Evolutionary conservation across 2,113 vertebrate species (phyloP).

Genomic region (Gnathonemus longibarbis): DNA sequence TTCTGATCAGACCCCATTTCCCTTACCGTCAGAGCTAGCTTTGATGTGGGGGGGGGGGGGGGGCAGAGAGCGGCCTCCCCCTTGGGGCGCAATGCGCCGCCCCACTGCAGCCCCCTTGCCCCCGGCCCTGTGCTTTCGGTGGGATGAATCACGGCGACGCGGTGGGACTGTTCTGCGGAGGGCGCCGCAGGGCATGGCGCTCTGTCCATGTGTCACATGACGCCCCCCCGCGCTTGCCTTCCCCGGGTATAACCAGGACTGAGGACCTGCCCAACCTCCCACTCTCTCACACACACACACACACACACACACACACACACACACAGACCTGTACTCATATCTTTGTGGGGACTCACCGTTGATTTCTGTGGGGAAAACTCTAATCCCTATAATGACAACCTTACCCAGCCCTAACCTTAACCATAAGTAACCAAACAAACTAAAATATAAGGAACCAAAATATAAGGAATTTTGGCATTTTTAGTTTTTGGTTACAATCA

Average conservation of each 20-base stretch:
- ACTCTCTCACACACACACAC: background rate
- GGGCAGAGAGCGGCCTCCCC: constrained; percentile 1
- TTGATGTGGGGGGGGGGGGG: constrained; percentile 22
- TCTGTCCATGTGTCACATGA: constrained; percentile 84
- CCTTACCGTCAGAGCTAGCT: background rate
- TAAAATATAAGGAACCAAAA: background rate
- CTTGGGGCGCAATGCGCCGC: constrained; percentile 37
- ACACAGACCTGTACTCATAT: background rate
- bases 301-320: background rate
- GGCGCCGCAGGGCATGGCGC: constrained; percentile 75
- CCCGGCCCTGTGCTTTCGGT: constrained; percentile 58
- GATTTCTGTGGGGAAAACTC: background rate
- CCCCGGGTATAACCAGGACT: constrained; percentile 23
- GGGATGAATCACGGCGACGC: constrained; percentile 94
- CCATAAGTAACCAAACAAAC: background rate
- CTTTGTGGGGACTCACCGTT: background rate
- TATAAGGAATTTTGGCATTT: background rate
- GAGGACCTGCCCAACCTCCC: constrained; percentile 26
- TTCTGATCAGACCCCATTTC: constrained; percentile 10
- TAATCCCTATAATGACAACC: background rate
- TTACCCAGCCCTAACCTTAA: background rate
- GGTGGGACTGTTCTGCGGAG: constrained; percentile 77
- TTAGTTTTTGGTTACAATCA: background rate
- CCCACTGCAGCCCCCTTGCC: constrained; percentile 79
- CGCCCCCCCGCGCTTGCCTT: constrained; percentile 27